Evolutionary conservation across 2,888 invertebrate genomes (phyloP).

Genomic region (Herminia tarsipennalis): DNA sequence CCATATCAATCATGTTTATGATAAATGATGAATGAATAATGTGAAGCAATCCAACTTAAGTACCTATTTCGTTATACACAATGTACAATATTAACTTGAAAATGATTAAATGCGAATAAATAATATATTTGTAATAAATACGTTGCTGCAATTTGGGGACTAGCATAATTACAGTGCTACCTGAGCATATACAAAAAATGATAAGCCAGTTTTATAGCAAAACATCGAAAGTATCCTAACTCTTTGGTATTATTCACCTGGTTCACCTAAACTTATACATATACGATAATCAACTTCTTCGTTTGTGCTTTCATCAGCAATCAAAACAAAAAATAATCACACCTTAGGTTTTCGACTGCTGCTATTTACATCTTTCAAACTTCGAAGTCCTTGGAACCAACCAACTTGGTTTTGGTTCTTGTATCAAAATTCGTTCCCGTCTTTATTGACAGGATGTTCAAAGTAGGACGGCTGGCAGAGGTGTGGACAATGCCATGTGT

Average conservation of each 20-base stretch:
- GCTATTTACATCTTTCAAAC: constrained; percentile 47
- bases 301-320: constrained; percentile 56
- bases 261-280: constrained; percentile 64
- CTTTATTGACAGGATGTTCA: constrained; percentile 61
- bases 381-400: constrained; percentile 38
- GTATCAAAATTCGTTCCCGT: constrained; percentile 33
- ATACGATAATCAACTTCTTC: constrained; percentile 59
- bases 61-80: constrained; percentile 52
- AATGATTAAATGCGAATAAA: constrained; percentile 70
- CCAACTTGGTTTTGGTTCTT: constrained; percentile 25
- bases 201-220: constrained; percentile 58
- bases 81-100: constrained; percentile 42
- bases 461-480: constrained; percentile 93
- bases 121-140: constrained; percentile 58
- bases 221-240: constrained; percentile 56
- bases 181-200: constrained; percentile 57
- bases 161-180: constrained; percentile 70
- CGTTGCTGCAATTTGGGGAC: constrained; percentile 74
- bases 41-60: constrained; percentile 56
- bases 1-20: constrained; percentile 49
- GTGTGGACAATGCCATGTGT: constrained; percentile 97
- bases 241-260: constrained; percentile 82
- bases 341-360: constrained; percentile 39
- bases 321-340: constrained; percentile 51
- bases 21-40: constrained; percentile 61